Evolutionary conservation across 2,797 vertebrate genomes (phyloP).

Genomic region (Protonibea diacanthus): DNA sequence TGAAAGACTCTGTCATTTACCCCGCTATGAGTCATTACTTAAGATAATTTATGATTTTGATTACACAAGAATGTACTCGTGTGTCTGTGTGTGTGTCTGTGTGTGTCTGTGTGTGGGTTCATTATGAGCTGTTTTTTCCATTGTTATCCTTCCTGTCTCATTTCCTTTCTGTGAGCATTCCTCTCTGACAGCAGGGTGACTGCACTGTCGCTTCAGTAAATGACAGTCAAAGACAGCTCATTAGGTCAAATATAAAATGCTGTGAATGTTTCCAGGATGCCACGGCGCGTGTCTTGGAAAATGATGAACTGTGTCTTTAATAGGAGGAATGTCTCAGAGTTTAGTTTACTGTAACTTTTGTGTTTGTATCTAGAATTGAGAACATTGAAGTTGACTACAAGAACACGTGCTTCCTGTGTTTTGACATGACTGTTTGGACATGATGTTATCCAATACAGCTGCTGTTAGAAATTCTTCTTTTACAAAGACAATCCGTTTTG

Average conservation of each 20-base stretch:
- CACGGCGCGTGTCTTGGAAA: background rate
- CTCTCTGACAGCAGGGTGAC: slow-evolving; percentile 46
- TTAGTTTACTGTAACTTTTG: background rate
- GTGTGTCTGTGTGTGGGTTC: background rate
- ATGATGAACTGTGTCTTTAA: background rate
- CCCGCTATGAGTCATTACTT: slow-evolving; percentile 47
- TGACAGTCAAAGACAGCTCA: slow-evolving; percentile 5
- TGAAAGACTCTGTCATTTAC: background rate
- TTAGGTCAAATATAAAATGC: background rate
- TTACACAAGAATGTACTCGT: slow-evolving; percentile 46
- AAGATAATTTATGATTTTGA: slow-evolving; percentile 43
- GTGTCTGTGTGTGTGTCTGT: background rate
- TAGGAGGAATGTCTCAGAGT: background rate
- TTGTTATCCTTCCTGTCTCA: slow-evolving; percentile 71
- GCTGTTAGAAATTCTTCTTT: too few species aligned
- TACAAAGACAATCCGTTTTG: too few species aligned
- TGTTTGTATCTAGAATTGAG: background rate
- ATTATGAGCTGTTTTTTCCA: slow-evolving; percentile 78
- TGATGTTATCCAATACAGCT: too few species aligned
- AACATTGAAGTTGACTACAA: background rate
- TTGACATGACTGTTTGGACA: too few species aligned
- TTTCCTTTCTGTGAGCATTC: slow-evolving; percentile 73
- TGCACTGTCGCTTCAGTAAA: slow-evolving; percentile 22
- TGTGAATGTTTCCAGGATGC: background rate
- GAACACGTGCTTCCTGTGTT: too few species aligned